phyloP scores from a whole-genome alignment of 1,140 invertebrate genomes.

The Dendroctonus ponderosae region DNA sequence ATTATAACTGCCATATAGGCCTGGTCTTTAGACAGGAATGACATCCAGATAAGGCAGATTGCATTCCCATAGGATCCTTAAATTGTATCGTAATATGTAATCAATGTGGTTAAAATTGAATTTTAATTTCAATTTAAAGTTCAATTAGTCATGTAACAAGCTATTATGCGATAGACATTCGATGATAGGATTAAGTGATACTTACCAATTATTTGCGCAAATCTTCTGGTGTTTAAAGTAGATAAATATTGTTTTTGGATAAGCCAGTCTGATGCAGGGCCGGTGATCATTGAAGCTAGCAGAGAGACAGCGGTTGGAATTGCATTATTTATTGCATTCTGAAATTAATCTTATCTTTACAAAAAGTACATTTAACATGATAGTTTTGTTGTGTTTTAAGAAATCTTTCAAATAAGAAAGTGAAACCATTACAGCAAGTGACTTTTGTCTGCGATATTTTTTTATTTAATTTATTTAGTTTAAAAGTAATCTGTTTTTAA shows the following conservation, averaged over 20 bases:
- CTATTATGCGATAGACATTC: neutral
- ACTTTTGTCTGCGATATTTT: too few relatives aligned
- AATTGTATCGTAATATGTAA: neutral
- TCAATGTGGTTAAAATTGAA: neutral
- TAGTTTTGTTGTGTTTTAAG: too few relatives aligned
- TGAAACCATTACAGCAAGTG: too few relatives aligned
- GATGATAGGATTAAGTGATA: conserved; percentile 32
- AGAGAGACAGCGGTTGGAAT: conserved; percentile 76
- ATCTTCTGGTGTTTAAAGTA: conserved; percentile 59
- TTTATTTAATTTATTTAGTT: too few relatives aligned
- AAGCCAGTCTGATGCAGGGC: conserved; percentile 62
- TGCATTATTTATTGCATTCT: conserved; percentile 73
- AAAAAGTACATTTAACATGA: too few relatives aligned
- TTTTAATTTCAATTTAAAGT: too few relatives aligned
- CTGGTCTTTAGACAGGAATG: neutral
- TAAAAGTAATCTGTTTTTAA: too few relatives aligned
- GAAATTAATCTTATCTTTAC: conserved; percentile 42
- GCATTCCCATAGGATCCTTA: conserved; percentile 14
- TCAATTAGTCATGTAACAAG: too few relatives aligned
- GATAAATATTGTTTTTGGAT: conserved; percentile 56
- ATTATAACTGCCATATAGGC: conserved; percentile 7
- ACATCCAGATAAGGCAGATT: conserved; percentile 2
- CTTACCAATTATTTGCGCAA: conserved; percentile 63
- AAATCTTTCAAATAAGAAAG: too few relatives aligned
- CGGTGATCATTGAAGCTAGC: conserved; percentile 63